Base-by-base conservation (phyloP, 2,888 invertebrate species). In the Cylindroiulus punctatus region DNA sequence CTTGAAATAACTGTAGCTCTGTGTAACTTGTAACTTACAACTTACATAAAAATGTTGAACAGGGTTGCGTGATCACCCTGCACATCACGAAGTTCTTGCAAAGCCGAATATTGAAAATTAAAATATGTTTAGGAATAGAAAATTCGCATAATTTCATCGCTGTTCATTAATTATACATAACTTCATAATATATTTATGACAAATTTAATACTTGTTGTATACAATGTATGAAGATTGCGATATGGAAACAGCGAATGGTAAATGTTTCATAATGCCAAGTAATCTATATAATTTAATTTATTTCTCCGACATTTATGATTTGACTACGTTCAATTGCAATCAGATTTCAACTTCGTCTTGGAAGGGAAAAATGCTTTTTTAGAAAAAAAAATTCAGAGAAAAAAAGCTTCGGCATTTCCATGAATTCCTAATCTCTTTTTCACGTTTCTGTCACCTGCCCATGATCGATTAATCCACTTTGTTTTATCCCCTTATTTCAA, bases 381-480 rank as follows among this genome's bases (percentile, higher is more conserved):
- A 47, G 19, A 12, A 12, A 17, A 17, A 8, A 40, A 40, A 40
- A 40, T 40, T 40, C 8, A 4, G 5, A 40, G 40, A 12, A 47
- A 47, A 47, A 47, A 17, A 47, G 47, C 47, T 47, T 47, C 17
- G 47, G 47, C 17, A 1, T 19, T 47, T 12, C 17, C 47, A 47
- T 7, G 47, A 47, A 47, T 17, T 47, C 17, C 17, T 47, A 47
- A 47, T 47, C 47, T 47, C 47, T 47, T 47, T 12, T 47, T 47
- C 47, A 47, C 47, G 47, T 47, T 47, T 12, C 47, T 47, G 47
- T 47, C 47, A 47, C 17, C 47, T 17, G 17, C 47, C 12, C 12
- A 47, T 47, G 47, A 47, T 47, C 47, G 47, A 47, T 47, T 47
- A 47, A 47, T 47, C 47, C 47, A 47, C 47, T 47, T 47, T 47